Conservation (phyloP, 2,113 vertebrate genomes). For the Syngnathus floridae region DNA sequence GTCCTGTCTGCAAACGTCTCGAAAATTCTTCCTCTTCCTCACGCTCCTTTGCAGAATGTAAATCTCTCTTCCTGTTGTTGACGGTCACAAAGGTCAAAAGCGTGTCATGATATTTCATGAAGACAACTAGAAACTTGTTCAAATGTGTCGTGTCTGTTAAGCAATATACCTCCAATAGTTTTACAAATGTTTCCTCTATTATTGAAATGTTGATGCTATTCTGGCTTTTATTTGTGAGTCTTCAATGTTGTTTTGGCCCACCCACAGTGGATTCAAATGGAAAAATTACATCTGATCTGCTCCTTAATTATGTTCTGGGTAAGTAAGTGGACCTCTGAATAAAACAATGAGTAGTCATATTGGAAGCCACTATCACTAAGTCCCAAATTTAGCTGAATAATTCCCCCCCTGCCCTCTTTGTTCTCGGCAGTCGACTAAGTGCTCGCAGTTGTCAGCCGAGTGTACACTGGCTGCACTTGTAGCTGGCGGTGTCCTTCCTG, state of each 20-base stretch:
- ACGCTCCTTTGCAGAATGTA: constrained; percentile 35
- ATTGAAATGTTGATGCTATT: not conserved
- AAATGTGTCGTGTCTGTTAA: not conserved
- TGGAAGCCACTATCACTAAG: constrained; percentile 44
- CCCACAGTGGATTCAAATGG: not conserved
- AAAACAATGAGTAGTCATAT: constrained; percentile 45
- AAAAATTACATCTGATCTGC: not conserved
- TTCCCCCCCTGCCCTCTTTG: constrained; percentile 43
- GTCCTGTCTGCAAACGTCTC: constrained; percentile 40
- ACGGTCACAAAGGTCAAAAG: not conserved
- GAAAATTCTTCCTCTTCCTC: constrained; percentile 52
- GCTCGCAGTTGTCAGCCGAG: constrained; percentile 65
- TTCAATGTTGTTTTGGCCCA: not conserved
- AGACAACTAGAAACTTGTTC: no score
- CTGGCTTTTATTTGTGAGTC: not conserved
- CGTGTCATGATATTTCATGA: not conserved
- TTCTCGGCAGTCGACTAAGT: constrained; percentile 62
- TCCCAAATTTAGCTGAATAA: constrained; percentile 48
- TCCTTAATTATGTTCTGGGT: not conserved
- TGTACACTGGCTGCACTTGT: constrained; percentile 57
- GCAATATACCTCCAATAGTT: not conserved
- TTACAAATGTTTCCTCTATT: not conserved
- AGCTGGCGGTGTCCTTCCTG: constrained; percentile 60
- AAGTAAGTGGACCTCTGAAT: constrained; percentile 34
- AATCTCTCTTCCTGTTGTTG: constrained; percentile 19